phyloP scores from a whole-genome alignment of 2,113 vertebrate species.

The Castor canadensis region DNA sequence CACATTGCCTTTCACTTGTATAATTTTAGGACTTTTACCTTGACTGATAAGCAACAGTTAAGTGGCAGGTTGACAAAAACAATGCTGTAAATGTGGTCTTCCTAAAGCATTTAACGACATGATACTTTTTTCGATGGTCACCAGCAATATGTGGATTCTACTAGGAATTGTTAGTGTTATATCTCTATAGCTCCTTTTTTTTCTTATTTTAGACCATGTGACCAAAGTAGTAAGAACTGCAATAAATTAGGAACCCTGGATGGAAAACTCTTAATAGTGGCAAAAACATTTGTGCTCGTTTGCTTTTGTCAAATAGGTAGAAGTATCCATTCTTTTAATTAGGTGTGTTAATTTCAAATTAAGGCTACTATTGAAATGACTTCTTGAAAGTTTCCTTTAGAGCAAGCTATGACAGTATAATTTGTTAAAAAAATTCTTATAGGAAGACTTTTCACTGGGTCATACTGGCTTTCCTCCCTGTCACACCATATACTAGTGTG shows the following conservation, averaged over 20 bases:
- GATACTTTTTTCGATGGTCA: neutral
- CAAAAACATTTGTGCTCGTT: neutral
- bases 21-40: neutral
- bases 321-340: neutral
- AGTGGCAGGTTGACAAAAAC: neutral
- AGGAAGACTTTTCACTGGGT: neutral
- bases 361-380: neutral
- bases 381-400: neutral
- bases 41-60: neutral
- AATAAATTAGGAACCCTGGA: neutral
- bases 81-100: neutral
- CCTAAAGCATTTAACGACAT: neutral
- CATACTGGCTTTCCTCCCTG: neutral
- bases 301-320: neutral
- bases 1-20: neutral
- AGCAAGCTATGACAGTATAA: neutral
- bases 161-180: neutral
- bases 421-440: neutral
- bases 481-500: neutral
- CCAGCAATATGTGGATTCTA: neutral
- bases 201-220: neutral
- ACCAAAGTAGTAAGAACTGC: constrained; percentile 22
- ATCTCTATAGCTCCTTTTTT: neutral
- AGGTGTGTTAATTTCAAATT: neutral
- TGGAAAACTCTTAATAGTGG: constrained; percentile 36